These are phyloP conservation scores for Promerops cafer DNA, from an alignment of 2,113 vertebrate species.

Conservation along the genomic window DNA sequence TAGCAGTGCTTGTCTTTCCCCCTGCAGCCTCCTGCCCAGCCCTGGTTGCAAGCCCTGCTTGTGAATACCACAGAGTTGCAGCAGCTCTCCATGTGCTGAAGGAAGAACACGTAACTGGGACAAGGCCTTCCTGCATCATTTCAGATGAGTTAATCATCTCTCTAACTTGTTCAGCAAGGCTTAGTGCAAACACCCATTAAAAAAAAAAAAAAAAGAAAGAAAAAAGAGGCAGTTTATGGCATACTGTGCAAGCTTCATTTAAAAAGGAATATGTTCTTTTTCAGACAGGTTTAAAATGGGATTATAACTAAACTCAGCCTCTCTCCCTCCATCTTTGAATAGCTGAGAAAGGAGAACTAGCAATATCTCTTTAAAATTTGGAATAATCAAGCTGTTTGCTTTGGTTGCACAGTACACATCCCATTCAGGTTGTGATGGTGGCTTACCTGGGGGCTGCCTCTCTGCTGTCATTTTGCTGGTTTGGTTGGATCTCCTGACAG, in stretches of 20 bases:
- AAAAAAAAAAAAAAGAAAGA: not conserved
- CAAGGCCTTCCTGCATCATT: not conserved
- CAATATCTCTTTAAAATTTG: not conserved
- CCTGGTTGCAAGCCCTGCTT: not conserved
- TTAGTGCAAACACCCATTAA: conserved; percentile 36
- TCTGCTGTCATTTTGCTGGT: not conserved
- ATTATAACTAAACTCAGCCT: not conserved
- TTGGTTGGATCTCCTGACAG: accelerated
- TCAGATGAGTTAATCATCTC: conserved; percentile 34
- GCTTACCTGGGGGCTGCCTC: not conserved
- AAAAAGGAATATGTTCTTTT: not conserved
- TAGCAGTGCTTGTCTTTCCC: not conserved
- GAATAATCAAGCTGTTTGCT: not conserved
- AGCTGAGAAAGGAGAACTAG: not conserved
- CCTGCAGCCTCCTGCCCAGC: not conserved
- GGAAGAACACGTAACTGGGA: not conserved
- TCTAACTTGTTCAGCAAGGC: conserved; percentile 17
- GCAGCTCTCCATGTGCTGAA: not conserved
- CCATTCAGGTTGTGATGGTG: not conserved
- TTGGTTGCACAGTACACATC: not conserved
- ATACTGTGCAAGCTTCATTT: not conserved
- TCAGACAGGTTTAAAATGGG: not conserved
- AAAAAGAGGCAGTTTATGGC: not conserved
- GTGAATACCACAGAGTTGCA: accelerated
- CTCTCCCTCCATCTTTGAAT: not conserved